Evolutionary conservation across 2,888 invertebrate genomes (phyloP).

Genomic region (Amiota mariae): DNA sequence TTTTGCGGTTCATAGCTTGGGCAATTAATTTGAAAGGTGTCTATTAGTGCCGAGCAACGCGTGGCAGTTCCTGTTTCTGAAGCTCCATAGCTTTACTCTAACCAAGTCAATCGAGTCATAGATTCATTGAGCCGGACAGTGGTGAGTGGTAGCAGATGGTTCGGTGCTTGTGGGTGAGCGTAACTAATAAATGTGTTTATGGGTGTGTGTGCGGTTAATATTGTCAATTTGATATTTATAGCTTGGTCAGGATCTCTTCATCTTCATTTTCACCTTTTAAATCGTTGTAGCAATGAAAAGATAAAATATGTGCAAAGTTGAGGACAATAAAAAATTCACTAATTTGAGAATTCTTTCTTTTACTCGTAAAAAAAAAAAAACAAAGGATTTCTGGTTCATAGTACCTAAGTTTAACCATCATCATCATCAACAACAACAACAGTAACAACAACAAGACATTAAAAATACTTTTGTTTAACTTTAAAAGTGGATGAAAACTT

Average conservation of each 20-base stretch:
- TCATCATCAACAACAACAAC: constrained; percentile 24
- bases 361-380: constrained; percentile 48
- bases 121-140: constrained; percentile 35
- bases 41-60: constrained; percentile 52
- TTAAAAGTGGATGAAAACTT: constrained; percentile 55
- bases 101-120: constrained; percentile 38
- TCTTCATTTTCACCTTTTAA: background rate
- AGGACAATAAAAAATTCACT: constrained; percentile 16
- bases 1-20: constrained; percentile 55
- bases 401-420: background rate
- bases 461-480: constrained; percentile 67
- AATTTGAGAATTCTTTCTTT: constrained; percentile 40
- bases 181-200: too few relatives aligned
- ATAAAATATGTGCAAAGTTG: background rate
- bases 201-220: constrained; percentile 52
- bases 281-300: background rate
- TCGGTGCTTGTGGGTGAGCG: constrained; percentile 41
- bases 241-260: constrained; percentile 31
- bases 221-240: constrained; percentile 65
- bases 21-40: constrained; percentile 70
- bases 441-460: too few relatives aligned
- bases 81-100: background rate
- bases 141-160: constrained; percentile 16
- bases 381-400: constrained; percentile 24
- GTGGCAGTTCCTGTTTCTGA: background rate